A percentile compares a stretch with the other conserved stretches of the same genome.
These are phyloP conservation scores for Terrapene triunguis DNA, from an alignment of 2,113 vertebrate genomes.

Conservation along the genomic window DNA sequence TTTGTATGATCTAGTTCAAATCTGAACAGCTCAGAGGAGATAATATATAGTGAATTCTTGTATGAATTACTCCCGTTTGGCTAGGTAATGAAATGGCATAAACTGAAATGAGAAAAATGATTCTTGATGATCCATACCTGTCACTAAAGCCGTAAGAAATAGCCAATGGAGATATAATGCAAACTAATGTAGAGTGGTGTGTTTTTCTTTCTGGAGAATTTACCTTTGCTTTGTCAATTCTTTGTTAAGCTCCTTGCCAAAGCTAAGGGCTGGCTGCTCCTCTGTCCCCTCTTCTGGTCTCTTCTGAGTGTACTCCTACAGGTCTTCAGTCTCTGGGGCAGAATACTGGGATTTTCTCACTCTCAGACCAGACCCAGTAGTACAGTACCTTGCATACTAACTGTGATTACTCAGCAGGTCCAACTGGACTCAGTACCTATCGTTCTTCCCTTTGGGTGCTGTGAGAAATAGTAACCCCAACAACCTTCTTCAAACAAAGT, in stretches of 20 bases:
- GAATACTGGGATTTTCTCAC: neutral
- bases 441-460: neutral
- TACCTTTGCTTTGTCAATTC: neutral
- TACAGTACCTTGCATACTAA: neutral
- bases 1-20: constrained; percentile 44
- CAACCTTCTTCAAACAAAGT: neutral
- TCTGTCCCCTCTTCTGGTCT: neutral
- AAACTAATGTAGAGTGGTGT: neutral
- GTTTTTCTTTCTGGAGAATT: neutral
- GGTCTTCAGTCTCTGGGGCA: neutral
- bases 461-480: neutral
- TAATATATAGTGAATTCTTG: constrained; percentile 46
- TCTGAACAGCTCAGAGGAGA: constrained; percentile 37
- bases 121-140: neutral
- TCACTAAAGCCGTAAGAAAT: neutral
- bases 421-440: neutral
- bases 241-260: neutral
- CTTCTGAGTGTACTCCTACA: neutral
- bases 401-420: neutral
- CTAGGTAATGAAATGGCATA: neutral
- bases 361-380: neutral
- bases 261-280: neutral
- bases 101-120: neutral
- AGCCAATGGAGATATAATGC: neutral
- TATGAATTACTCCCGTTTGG: neutral